Base-by-base conservation (phyloP, 2,113 vertebrate genomes). In the Lota lota region DNA sequence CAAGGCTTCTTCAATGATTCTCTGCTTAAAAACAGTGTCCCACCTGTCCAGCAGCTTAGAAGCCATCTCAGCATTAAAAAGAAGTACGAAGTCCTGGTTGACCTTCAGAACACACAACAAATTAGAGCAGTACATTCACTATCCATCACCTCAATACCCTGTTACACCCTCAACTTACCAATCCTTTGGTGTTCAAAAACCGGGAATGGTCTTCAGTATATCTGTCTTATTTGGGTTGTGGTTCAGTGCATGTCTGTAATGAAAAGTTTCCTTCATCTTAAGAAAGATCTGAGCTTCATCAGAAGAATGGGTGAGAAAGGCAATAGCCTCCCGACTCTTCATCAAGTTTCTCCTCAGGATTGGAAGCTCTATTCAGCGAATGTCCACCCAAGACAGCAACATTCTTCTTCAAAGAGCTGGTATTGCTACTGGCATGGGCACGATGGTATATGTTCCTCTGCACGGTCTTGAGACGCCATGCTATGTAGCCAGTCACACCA, bases 381-480 rank as follows among this genome's bases (percentile, higher is more conserved):
- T 24, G 66, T 5, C 66, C 66, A 59, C n/a, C n/a, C n/a, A 24
- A 62, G 61, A 22, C 21, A 28, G 61, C 17, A 15, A 17, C 18
- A 24, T 24, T n/a, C 22, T 17, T 17, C 58, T 62, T 56, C 21
- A 40, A 11, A 28, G 56, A 53, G 54, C 36, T 65, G 6, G 65
- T 21, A 58, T 24, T 47, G 56, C 50, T 6, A 50, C 20, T 68
- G 10, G 19, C 19, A 19, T 1, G 4, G 15, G 56, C 59, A 66
- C 16, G 24, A 17, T 66, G 56, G 16, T 63, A 54, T 16, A 54
- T 70, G 22, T 36, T 69, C 47, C 61, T 63, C 61, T 63, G 63
- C 56, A 75, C 28, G 17, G 73, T 66, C 53, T 75, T 66, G 19
- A 75, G 67, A 18, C 67, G 58, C 67, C 73, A 75, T 20, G 68